Base-by-base conservation (phyloP, 1,140 invertebrate genomes). In the Saxidomus purpurata region DNA sequence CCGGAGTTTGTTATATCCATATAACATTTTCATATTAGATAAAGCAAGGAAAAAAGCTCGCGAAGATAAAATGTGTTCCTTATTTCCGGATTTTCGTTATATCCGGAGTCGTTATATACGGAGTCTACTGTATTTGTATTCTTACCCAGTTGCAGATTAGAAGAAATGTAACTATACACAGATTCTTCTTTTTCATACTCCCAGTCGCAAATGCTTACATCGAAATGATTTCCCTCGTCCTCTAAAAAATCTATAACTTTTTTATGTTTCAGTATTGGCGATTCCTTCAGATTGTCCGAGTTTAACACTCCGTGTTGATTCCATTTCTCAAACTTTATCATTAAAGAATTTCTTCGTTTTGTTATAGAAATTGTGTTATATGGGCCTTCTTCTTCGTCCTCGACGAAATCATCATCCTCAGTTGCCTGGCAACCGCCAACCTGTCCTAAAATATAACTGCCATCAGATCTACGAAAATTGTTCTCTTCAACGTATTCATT, bases 131-230 rank as follows among this genome's bases (percentile, higher is more conserved):
- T 15, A 43, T 43, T 43, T 8, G 43, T 38, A 22, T 15, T 3
- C 31, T 38, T 71, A 71, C 67, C 67, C 19, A 38, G 15, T 38
- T 36, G 9, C 15, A 71, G 22, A 15, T 40, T 71, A 4, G 67
- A 71, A 22, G 67, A 71, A 4, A 79, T 79, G 25, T 79, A 79
- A 52, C 47, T 79, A 28, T 79, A 79, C 0, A 52, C 47, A 2
- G 76, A 79, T n/a, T 79, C 49, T 9, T 55, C 49, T n/a, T 55
- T 55, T 36, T 79, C 47, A 36, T 79, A 79, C 36, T 79, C 76
- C 76, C 76, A 79, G 28, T 79, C 76, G 34, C 47, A 49, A 34
- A 79, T 79, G 17, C 25, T 79, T 17, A 79, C n/a, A 36, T 79
- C 76, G 34, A 79, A 79, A 13, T 79, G 17, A 36, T 79, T 79